Conservation (phyloP, 2,113 vertebrate genomes). For the Pungitius pungitius region DNA sequence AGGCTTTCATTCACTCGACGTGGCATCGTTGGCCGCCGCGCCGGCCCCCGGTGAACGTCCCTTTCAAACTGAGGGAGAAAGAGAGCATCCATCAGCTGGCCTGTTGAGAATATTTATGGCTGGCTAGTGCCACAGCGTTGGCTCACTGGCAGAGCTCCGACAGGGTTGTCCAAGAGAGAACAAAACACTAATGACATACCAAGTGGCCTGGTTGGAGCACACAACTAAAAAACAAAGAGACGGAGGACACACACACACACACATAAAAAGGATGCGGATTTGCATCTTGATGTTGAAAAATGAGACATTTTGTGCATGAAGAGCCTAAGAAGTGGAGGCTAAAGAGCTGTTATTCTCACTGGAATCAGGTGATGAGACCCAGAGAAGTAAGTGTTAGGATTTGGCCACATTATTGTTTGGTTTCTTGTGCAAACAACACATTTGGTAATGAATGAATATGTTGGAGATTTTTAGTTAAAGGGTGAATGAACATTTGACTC, state of each 20-base stretch:
- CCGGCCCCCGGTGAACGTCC: slow-evolving; percentile 54
- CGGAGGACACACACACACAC: slow-evolving; percentile 5
- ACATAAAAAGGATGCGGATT: slow-evolving; percentile 7
- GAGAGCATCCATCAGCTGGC: slow-evolving; percentile 70
- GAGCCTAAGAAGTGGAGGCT: slow-evolving; percentile 9
- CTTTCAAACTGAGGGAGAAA: slow-evolving; percentile 59
- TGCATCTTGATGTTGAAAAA: slow-evolving; percentile 30
- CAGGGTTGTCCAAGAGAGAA: slow-evolving; percentile 54
- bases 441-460: neutral
- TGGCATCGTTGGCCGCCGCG: slow-evolving; percentile 51
- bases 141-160: slow-evolving; percentile 60
- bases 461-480: neutral
- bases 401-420: neutral
- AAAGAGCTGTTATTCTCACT: neutral
- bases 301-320: neutral
- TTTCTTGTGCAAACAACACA: neutral
- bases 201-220: slow-evolving; percentile 49
- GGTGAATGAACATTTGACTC: neutral
- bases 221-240: slow-evolving; percentile 38
- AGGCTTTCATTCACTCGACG: slow-evolving; percentile 58
- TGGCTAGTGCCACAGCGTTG: slow-evolving; percentile 61
- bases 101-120: slow-evolving; percentile 77
- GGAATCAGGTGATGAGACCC: neutral
- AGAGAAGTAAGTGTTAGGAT: neutral
- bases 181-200: slow-evolving; percentile 55